These are phyloP conservation scores for Scaptomyza reducta DNA, from an alignment of 2,888 invertebrate genomes.

Conservation along the genomic window DNA sequence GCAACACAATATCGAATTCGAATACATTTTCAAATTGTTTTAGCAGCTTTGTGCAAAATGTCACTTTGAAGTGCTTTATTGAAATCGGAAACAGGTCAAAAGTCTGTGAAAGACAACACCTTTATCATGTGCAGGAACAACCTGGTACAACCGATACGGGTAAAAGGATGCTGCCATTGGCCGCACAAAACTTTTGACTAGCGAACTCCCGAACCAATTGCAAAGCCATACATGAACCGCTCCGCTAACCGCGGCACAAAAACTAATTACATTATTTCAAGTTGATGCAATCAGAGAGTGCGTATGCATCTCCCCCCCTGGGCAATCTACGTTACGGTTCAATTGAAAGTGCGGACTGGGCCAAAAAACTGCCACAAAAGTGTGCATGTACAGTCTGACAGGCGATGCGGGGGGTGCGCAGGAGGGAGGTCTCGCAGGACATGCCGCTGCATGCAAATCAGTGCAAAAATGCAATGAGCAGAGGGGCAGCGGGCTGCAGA, in stretches of 20 bases:
- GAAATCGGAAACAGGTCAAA: constrained; percentile 8
- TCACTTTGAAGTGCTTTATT: neutral
- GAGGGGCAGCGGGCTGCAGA: constrained; percentile 21
- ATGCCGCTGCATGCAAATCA: constrained; percentile 73
- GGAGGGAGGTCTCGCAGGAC: constrained; percentile 40
- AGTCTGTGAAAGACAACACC: constrained; percentile 6
- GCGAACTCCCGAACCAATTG: neutral
- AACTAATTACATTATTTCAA: constrained; percentile 81
- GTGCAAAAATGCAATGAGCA: constrained; percentile 59
- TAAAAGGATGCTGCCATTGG: constrained; percentile 5
- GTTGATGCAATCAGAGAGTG: constrained; percentile 78
- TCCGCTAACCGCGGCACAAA: constrained; percentile 60
- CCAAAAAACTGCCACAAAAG: constrained; percentile 7
- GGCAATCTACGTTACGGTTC: constrained; percentile 67
- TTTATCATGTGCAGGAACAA: constrained; percentile 10
- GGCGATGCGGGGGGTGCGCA: neutral
- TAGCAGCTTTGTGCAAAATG: neutral
- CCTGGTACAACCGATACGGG: constrained; percentile 3
- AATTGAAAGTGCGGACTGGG: constrained; percentile 60
- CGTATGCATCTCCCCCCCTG: constrained; percentile 46
- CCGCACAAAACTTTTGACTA: neutral
- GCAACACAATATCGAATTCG: neutral
- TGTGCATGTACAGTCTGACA: neutral
- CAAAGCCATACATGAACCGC: constrained; percentile 14
- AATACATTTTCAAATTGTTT: neutral